Evolutionary conservation across 2,113 vertebrate species (phyloP).

Genomic region (Zosterops japonicus): DNA sequence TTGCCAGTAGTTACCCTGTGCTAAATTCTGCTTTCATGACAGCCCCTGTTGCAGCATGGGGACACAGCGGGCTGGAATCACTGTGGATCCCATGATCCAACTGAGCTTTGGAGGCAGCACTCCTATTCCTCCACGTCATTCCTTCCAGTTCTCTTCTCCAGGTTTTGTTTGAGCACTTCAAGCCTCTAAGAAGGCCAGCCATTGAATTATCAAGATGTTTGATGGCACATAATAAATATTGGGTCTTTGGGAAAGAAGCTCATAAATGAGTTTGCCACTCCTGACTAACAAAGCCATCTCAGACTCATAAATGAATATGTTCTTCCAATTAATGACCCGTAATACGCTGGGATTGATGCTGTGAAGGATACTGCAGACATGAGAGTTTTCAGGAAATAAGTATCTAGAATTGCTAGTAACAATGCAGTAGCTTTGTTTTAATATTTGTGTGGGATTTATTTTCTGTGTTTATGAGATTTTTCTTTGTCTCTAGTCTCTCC

Average conservation of each 20-base stretch:
- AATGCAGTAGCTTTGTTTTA: slow-evolving; percentile 29
- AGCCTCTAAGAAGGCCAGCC: not conserved
- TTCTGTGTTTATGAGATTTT: slow-evolving; percentile 26
- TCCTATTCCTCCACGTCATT: not conserved
- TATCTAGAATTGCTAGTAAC: not conserved
- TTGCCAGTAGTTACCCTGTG: not conserved
- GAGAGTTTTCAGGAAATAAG: slow-evolving; percentile 30
- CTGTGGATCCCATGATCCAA: not conserved
- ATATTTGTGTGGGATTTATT: slow-evolving; percentile 5
- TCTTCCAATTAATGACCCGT: not conserved
- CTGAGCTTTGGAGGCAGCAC: not conserved
- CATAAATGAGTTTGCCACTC: not conserved
- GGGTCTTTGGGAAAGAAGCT: not conserved
- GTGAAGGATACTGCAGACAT: not conserved
- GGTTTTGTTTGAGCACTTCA: not conserved
- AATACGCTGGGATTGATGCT: not conserved
- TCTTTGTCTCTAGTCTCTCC: not conserved
- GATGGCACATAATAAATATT: not conserved
- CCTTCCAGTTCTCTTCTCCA: not conserved
- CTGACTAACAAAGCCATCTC: not conserved
- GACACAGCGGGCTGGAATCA: not conserved
- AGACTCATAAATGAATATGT: not conserved
- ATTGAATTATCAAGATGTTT: not conserved
- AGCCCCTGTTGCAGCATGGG: not conserved
- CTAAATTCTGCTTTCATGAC: not conserved